Base-by-base conservation (phyloP, 2,113 vertebrate species). In the Stigmatopora argus region DNA sequence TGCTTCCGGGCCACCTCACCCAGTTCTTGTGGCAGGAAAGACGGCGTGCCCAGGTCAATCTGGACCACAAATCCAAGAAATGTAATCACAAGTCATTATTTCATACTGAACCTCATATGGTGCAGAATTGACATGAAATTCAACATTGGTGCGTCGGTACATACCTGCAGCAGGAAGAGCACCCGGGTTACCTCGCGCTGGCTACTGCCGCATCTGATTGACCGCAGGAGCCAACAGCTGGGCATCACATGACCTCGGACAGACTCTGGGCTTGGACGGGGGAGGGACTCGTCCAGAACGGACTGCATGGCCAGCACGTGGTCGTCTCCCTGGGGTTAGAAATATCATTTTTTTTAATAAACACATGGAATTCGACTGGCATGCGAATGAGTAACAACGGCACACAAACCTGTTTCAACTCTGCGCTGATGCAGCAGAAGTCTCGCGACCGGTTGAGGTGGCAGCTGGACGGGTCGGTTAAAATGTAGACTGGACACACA, bases 351-450 rank as follows among this genome's bases (percentile, higher is more conserved):
- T 38, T 21, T 38, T 35, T 38, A n/a, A 15, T 41, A 60, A 60
- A 17, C 23, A 23, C n/a, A 7, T 15, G 44, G 44, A 41, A 41
- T 41, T 31, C 1, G 2, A 31, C 26, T 31, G 26, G 26, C 26
- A 41, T 3, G 14, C 11, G 23, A 11, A 26, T 10, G 19, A 57
- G 8, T 57, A 2, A 2, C 3, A 17, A 48, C 66, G 64, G 71
- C 62, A 62, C 45, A 65, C 71, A 90, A 82, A 98, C 96, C 94
- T 95, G 90, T 89, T 93, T 93, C 69, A 92, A 93, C 87, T 95
- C 93, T 0, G 91, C 89, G 71, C 93, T 94, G 85, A 98, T 93
- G 84, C 97, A 99, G 83, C 97, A 99, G 91, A 98, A 99, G 81
- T 99, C 97, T 67, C 96, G 90, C 0, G 94, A 94, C 79, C 96